phyloP scores from a whole-genome alignment of 2,888 invertebrate genomes.

The Chamaedrilus cognettii region DNA sequence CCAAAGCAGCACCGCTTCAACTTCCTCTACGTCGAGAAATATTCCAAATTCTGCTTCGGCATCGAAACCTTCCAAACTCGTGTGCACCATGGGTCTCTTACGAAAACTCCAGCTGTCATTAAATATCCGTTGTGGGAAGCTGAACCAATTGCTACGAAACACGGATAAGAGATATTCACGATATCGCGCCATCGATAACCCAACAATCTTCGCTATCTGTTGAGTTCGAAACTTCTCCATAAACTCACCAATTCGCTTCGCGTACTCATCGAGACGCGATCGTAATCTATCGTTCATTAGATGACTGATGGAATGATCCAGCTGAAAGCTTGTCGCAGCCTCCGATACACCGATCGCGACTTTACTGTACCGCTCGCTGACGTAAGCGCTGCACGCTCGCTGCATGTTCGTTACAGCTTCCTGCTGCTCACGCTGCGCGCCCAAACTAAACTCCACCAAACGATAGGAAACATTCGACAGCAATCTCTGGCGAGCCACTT shows the following conservation, averaged over 20 bases:
- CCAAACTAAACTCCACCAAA: constrained; percentile 6
- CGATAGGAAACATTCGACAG: neutral
- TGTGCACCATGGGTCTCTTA: neutral
- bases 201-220: constrained; percentile 15
- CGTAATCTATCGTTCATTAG: neutral
- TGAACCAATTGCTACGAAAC: constrained; percentile 48
- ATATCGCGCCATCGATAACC: constrained; percentile 33
- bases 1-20: constrained; percentile 33
- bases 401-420: constrained; percentile 35
- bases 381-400: constrained; percentile 36
- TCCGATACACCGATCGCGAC: constrained; percentile 32
- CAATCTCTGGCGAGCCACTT: neutral
- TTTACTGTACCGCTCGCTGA: constrained; percentile 34
- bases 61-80: neutral
- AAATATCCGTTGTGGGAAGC: constrained; percentile 42
- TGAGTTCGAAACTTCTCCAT: constrained; percentile 17
- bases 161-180: constrained; percentile 44
- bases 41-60: constrained; percentile 29
- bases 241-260: constrained; percentile 15
- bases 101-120: constrained; percentile 18
- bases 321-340: constrained; percentile 30
- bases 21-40: constrained; percentile 39
- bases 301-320: constrained; percentile 25
- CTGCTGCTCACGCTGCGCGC: constrained; percentile 29
- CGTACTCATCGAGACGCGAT: constrained; percentile 20